phyloP scores from a whole-genome alignment of 2,797 vertebrate species.

The Hippocampus kuda region DNA sequence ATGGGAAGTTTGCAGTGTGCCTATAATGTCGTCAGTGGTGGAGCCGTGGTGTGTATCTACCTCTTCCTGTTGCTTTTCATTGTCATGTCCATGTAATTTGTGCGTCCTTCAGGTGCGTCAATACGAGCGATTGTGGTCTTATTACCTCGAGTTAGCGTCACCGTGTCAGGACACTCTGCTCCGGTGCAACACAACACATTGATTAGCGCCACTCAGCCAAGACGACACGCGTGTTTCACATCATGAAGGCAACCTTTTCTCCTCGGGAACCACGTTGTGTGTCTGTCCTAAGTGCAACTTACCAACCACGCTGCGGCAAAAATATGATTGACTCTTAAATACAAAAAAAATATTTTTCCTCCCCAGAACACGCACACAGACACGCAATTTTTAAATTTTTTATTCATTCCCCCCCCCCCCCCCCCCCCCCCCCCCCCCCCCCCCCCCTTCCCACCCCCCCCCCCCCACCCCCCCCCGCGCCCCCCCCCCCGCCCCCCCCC shows the following conservation, averaged over 20 bases:
- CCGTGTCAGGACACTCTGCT: constrained; percentile 32
- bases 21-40: constrained; percentile 19
- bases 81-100: constrained; percentile 47
- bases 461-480: no score
- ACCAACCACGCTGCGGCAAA: not conserved
- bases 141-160: not conserved
- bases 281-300: not conserved
- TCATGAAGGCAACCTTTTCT: constrained; percentile 40
- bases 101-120: constrained; percentile 39
- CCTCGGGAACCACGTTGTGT: constrained; percentile 31
- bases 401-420: no score
- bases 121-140: not conserved
- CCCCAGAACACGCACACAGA: no score
- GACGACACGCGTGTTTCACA: constrained; percentile 25
- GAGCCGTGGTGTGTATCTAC: constrained; percentile 40
- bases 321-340: no score
- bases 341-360: no score
- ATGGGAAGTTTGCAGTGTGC: not conserved
- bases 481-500: no score
- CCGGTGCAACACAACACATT: constrained; percentile 27
- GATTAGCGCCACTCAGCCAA: constrained; percentile 19
- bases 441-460: no score
- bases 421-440: no score
- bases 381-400: no score
- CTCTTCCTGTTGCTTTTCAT: constrained; percentile 7